Percentiles rank a stretch among this genome's conserved stretches.
phyloP scores from a whole-genome alignment of 2,113 vertebrate genomes.

The Prinia subflava region DNA sequence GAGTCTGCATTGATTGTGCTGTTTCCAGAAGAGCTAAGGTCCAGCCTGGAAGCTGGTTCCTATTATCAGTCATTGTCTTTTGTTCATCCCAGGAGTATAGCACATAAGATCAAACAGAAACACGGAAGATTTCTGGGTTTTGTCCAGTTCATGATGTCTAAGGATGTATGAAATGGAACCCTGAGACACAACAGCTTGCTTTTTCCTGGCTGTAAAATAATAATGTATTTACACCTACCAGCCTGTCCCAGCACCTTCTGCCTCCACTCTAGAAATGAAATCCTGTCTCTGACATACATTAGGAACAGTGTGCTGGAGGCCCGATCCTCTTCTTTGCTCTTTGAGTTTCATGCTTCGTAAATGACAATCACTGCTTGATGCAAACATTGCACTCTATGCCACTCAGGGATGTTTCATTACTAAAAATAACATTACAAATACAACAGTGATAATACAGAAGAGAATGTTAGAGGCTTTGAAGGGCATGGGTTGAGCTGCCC shows the following conservation, averaged over 20 bases:
- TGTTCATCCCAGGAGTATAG: background rate
- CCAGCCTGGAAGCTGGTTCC: background rate
- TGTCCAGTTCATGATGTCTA: background rate
- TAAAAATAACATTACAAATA: slow-evolving; percentile 66
- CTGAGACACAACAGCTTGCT: background rate
- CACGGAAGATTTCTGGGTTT: background rate
- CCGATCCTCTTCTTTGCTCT: background rate
- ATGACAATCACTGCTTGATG: slow-evolving; percentile 87
- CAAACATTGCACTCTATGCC: slow-evolving; percentile 78
- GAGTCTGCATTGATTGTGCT: background rate
- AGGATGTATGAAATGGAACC: background rate
- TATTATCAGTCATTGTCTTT: background rate
- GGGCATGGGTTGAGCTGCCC: slow-evolving; percentile 24
- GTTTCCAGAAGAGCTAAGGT: background rate
- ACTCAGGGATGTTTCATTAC: slow-evolving; percentile 84
- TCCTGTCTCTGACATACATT: background rate
- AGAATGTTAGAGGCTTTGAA: slow-evolving; percentile 70
- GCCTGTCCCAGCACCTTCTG: background rate
- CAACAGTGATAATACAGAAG: slow-evolving; percentile 59
- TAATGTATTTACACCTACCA: background rate
- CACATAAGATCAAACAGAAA: background rate
- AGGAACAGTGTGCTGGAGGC: background rate
- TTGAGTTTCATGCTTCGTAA: slow-evolving; percentile 61
- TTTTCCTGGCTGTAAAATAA: background rate
- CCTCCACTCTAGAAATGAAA: background rate